phyloP scores from a whole-genome alignment of 2,797 vertebrate genomes.

The Chaetophractus vellerosus region DNA sequence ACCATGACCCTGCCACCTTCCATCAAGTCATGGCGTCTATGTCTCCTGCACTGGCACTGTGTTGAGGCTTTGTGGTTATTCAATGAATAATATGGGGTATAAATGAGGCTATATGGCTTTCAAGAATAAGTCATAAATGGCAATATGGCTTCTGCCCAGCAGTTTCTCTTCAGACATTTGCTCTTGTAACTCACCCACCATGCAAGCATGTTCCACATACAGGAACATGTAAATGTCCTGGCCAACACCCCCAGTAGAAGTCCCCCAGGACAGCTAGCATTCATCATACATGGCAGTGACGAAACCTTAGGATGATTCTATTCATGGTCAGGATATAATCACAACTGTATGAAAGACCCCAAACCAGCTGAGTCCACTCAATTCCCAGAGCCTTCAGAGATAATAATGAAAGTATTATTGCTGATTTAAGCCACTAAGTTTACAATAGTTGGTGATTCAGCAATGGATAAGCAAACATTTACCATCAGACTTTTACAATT shows the following conservation, averaged over 20 bases:
- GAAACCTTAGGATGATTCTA: background rate
- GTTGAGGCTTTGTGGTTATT: background rate
- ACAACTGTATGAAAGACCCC: background rate
- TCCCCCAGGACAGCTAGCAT: background rate
- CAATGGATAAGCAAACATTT: background rate
- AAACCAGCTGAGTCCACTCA: background rate
- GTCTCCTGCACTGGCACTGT: background rate
- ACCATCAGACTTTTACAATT: slow-evolving; percentile 12
- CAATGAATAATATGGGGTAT: background rate
- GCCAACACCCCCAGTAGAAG: background rate
- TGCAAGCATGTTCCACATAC: background rate
- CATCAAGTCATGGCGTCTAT: background rate
- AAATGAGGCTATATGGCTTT: background rate
- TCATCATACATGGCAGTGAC: background rate
- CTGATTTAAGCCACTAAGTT: background rate
- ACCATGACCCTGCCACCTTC: background rate
- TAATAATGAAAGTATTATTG: background rate
- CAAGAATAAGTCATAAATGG: background rate
- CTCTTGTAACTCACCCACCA: background rate
- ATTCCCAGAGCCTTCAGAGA: background rate
- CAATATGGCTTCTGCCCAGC: background rate
- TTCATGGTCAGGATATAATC: background rate
- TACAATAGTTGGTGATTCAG: background rate
- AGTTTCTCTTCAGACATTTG: background rate
- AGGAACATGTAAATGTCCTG: background rate